Percentiles rank a stretch among this genome's conserved stretches.
Conservation (phyloP, 2,797 vertebrate species). For the Argentina silus region DNA sequence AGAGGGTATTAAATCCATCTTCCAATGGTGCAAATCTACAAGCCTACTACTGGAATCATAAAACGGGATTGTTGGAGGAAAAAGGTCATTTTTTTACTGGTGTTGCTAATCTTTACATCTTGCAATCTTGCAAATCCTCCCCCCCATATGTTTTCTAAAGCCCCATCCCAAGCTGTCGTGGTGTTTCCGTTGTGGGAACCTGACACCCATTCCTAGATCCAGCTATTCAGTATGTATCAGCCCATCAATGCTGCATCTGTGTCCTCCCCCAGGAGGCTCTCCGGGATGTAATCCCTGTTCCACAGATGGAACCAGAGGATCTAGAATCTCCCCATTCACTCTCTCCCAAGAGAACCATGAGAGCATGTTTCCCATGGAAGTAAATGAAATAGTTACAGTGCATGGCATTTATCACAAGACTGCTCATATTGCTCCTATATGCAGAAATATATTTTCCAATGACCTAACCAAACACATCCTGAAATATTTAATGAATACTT, state of each 20-base stretch:
- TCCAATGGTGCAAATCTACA: too few relatives aligned
- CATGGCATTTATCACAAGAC: not conserved
- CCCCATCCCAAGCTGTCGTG: constrained; percentile 42
- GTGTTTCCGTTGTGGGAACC: constrained; percentile 65
- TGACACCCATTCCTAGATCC: constrained; percentile 62
- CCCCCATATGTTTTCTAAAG: constrained; percentile 29
- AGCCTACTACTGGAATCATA: not conserved
- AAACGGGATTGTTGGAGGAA: not conserved
- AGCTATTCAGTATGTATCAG: constrained; percentile 68
- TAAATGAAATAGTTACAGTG: constrained; percentile 43
- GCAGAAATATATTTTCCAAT: not conserved
- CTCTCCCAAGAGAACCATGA: constrained; percentile 53
- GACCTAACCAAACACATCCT: not conserved
- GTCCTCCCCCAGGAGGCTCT: constrained; percentile 58
- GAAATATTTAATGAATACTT: not conserved
- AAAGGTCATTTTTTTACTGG: not conserved
- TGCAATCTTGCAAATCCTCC: constrained; percentile 25
- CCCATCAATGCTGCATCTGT: constrained; percentile 76
- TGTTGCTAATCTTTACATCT: not conserved
- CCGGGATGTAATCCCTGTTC: constrained; percentile 70
- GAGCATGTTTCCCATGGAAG: constrained; percentile 66
- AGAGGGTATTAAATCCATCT: constrained; percentile 23
- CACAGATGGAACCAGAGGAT: constrained; percentile 58
- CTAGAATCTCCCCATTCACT: constrained; percentile 70
- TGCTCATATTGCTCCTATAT: not conserved